Conservation (phyloP, 2,888 invertebrate genomes). For the Pachycephus smyrnensis region DNA sequence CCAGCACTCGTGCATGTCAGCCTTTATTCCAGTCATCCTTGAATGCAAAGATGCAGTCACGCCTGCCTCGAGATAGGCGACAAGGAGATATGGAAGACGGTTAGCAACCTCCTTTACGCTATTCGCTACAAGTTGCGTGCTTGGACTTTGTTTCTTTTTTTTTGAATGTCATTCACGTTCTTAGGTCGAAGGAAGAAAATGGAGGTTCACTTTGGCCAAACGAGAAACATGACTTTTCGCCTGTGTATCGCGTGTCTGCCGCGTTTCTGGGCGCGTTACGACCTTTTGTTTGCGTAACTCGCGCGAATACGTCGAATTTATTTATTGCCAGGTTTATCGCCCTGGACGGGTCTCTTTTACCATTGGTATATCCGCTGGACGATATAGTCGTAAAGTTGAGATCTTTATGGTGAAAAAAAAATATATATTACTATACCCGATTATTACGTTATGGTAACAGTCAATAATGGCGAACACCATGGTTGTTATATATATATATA, state of each 20-base stretch:
- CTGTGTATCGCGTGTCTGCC: neutral
- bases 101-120: conserved; percentile 16
- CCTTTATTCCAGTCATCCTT: conserved; percentile 44
- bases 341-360: neutral
- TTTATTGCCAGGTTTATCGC: neutral
- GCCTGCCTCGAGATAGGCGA: conserved; percentile 27
- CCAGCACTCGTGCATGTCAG: conserved; percentile 29
- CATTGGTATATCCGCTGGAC: neutral
- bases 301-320: neutral
- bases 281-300: neutral
- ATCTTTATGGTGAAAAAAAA: neutral
- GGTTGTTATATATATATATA: neutral
- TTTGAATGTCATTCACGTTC: neutral
- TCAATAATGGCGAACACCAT: neutral
- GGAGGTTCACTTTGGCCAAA: neutral
- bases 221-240: neutral
- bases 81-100: conserved; percentile 31
- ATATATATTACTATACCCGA: neutral
- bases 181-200: neutral
- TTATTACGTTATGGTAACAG: neutral
- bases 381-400: neutral
- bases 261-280: neutral
- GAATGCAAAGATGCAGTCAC: conserved; percentile 42
- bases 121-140: neutral
- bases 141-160: neutral